Percentiles rank a stretch among this genome's conserved stretches.
phyloP scores from a whole-genome alignment of 2,113 vertebrate genomes.

The Oxyruncus cristatus region DNA sequence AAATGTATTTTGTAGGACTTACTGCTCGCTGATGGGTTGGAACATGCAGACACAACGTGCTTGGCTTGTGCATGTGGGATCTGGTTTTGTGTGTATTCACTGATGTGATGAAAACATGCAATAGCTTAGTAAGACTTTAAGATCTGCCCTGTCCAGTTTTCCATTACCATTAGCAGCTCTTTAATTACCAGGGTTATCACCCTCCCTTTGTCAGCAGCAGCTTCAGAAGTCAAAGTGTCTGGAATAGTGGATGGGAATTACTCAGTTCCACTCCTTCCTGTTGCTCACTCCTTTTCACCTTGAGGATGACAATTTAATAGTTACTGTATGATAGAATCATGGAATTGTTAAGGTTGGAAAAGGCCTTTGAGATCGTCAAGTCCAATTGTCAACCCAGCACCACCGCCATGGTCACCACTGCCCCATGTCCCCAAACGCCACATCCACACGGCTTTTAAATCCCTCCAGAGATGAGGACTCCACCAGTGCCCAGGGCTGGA shows the following conservation, averaged over 20 bases:
- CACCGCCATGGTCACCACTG: neutral
- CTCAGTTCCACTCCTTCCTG: fast-evolving
- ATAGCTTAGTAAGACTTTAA: neutral
- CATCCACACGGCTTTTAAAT: neutral
- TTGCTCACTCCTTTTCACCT: neutral
- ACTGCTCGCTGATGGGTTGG: neutral
- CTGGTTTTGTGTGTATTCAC: fast-evolving
- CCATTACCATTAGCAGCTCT: neutral
- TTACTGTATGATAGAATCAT: fast-evolving
- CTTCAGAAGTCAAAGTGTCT: neutral
- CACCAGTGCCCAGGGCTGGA: neutral
- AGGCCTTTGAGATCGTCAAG: neutral
- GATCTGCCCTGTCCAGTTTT: neutral
- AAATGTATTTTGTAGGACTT: neutral
- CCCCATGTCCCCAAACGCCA: fast-evolving
- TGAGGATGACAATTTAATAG: neutral
- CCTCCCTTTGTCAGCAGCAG: neutral
- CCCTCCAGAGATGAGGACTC: neutral
- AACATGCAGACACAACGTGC: fast-evolving
- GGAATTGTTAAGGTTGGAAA: fast-evolving
- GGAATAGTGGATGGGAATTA: neutral
- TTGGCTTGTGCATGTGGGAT: neutral
- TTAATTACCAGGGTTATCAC: neutral
- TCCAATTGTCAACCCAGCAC: neutral
- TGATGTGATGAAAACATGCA: fast-evolving